Conservation (phyloP, 2,113 vertebrate genomes). For the Ceratotherium simum region DNA sequence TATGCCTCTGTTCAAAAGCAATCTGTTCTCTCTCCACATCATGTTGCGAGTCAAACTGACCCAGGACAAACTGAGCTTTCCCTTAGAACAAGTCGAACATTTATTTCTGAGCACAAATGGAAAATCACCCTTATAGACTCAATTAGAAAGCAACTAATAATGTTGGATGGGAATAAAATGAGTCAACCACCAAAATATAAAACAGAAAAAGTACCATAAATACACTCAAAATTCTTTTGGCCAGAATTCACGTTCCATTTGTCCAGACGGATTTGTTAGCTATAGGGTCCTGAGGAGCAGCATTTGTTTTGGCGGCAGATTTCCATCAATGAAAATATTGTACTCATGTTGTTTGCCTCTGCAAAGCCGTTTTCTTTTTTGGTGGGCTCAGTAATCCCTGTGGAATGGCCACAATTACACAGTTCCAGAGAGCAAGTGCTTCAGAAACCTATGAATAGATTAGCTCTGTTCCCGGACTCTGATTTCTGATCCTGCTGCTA, state of each 20-base stretch:
- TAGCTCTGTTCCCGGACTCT: constrained; percentile 2
- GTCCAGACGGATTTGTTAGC: constrained; percentile 68
- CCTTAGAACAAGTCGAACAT: constrained; percentile 60
- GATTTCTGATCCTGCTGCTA: neutral
- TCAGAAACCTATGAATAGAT: constrained; percentile 30
- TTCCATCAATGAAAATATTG: constrained; percentile 70
- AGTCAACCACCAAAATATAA: constrained; percentile 74
- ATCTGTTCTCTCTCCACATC: neutral
- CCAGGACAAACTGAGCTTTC: constrained; percentile 66
- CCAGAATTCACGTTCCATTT: constrained; percentile 65
- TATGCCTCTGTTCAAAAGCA: constrained; percentile 20
- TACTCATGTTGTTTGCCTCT: constrained; percentile 50
- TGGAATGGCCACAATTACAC: constrained; percentile 7
- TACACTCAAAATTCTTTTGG: constrained; percentile 59
- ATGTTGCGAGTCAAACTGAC: constrained; percentile 47
- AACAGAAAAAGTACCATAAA: constrained; percentile 69
- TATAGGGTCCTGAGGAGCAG: constrained; percentile 54
- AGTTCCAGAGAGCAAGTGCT: neutral
- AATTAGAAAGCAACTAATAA: constrained; percentile 66
- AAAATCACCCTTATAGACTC: constrained; percentile 67
- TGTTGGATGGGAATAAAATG: constrained; percentile 63
- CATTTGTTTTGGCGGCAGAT: constrained; percentile 56
- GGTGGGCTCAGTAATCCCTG: constrained; percentile 32
- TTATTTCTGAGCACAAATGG: constrained; percentile 64
- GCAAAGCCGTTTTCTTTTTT: neutral